Evolutionary conservation across 2,888 invertebrate species (phyloP).

Genomic region (Pterostichus niger): DNA sequence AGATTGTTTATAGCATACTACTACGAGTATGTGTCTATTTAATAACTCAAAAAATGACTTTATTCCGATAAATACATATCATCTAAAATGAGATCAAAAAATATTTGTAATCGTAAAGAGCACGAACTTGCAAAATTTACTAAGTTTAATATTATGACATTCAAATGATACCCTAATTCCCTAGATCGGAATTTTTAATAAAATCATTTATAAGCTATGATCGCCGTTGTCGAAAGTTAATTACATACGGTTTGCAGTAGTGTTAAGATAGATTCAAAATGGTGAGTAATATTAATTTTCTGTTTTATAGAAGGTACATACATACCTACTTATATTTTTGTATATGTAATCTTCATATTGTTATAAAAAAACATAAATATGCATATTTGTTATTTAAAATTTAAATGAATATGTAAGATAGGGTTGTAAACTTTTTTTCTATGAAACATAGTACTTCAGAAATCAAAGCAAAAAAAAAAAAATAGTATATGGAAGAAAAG

Average conservation of each 20-base stretch:
- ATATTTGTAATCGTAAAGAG: conserved; percentile 9
- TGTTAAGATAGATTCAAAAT: not conserved
- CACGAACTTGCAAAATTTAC: not conserved
- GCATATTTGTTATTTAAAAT: no score
- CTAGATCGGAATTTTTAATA: not conserved
- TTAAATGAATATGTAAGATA: no score
- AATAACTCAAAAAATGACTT: no score
- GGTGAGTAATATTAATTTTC: not conserved
- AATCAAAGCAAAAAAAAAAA: no score
- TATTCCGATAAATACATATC: not conserved
- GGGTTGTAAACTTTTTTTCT: no score
- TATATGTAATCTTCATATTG: no score
- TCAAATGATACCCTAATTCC: conserved; percentile 33
- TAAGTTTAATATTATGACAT: not conserved
- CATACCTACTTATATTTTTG: no score
- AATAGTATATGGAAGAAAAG: no score
- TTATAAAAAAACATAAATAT: no score
- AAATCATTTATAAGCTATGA: conserved; percentile 34
- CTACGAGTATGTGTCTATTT: not conserved
- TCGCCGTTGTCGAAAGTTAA: not conserved
- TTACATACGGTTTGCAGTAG: not conserved
- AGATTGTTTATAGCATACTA: no score
- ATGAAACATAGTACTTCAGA: no score
- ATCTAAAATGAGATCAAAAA: conserved; percentile 6
- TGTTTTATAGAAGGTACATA: not conserved